A percentile compares a stretch with the other conserved stretches of the same genome.
Evolutionary conservation across 2,888 invertebrate species (phyloP).

Genomic region (Pandemis heparana): DNA sequence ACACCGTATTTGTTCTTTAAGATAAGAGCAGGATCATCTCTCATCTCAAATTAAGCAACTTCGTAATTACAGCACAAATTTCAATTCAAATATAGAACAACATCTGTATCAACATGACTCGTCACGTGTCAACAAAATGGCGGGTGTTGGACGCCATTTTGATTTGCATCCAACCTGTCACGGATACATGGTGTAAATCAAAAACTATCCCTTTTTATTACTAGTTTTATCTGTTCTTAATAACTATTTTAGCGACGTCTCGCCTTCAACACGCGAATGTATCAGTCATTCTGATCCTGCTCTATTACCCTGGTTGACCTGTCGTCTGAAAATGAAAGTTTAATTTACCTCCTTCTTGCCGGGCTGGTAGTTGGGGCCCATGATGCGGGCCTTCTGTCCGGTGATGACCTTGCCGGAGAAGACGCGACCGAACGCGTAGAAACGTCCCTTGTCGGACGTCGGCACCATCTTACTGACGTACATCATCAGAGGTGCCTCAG

Average conservation of each 20-base stretch:
- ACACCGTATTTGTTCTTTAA: no score
- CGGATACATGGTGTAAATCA: no score
- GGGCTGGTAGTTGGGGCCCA: constrained; percentile 99
- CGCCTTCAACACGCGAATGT: no score
- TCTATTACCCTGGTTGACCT: no score
- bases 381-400: constrained; percentile 98
- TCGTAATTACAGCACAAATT: background rate
- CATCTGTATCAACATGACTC: background rate
- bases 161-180: background rate
- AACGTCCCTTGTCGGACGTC: constrained; percentile 99
- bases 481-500: constrained; percentile 99
- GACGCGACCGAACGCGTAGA: constrained; percentile 99
- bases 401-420: constrained; percentile 98
- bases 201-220: no score
- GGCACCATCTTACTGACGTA: constrained; percentile 99
- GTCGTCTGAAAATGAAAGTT: background rate
- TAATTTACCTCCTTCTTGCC: constrained; percentile 95
- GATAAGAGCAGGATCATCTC: no score
- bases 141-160: background rate
- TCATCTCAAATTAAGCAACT: no score
- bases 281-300: no score
- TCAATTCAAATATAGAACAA: background rate
- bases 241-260: no score
- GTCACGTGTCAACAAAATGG: constrained; percentile 16
- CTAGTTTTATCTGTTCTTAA: no score